phyloP scores from a whole-genome alignment of 1,140 invertebrate genomes.

The Cardiocondyla obscurior region DNA sequence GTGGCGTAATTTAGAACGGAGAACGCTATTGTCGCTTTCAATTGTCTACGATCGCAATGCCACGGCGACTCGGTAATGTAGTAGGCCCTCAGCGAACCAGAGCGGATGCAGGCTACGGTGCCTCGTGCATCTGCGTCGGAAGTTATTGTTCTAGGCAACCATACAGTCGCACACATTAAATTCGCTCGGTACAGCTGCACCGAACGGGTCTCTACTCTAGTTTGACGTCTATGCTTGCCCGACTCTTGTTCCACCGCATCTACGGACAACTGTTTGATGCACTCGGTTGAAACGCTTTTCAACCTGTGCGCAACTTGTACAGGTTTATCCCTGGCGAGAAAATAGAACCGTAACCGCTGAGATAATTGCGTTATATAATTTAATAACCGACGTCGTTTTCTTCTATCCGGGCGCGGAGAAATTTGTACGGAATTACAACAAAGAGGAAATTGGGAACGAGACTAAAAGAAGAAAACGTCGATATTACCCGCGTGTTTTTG shows the following conservation, averaged over 20 bases:
- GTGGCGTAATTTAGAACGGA: not conserved
- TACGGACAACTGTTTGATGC: not conserved
- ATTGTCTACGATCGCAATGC: constrained; percentile 24
- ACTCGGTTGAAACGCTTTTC: constrained; percentile 1
- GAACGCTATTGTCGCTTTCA: constrained; percentile 23
- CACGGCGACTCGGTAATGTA: not conserved
- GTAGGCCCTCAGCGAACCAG: constrained; percentile 15
- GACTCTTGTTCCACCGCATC: not conserved
- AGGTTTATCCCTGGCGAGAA: not conserved
- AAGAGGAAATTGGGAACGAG: not conserved
- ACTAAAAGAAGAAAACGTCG: not conserved
- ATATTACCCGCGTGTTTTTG: not conserved
- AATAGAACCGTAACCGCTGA: not conserved
- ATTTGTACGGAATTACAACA: not conserved
- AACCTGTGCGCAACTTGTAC: not conserved
- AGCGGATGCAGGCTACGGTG: not conserved
- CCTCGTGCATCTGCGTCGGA: constrained; percentile 39
- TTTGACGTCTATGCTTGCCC: not conserved
- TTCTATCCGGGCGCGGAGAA: not conserved
- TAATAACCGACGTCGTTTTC: not conserved
- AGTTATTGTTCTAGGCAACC: constrained; percentile 20
- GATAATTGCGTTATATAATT: not conserved
- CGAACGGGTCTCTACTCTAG: not conserved
- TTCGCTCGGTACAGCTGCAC: not conserved
- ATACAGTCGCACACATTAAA: constrained; percentile 5